These are phyloP conservation scores for Cyanistes caeruleus DNA, from an alignment of 2,113 vertebrate species.

Conservation along the genomic window DNA sequence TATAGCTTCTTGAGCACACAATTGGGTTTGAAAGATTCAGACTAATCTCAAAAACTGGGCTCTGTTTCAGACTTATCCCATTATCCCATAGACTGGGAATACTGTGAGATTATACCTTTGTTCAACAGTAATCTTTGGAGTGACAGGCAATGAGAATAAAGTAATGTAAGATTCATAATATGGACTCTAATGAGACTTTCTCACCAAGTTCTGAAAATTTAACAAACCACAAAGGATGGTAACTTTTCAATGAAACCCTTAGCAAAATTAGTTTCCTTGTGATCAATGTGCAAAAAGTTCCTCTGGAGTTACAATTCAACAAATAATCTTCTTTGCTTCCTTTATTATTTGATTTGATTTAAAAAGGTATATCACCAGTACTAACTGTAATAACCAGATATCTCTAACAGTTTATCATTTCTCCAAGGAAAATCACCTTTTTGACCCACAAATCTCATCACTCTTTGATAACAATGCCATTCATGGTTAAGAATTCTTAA, in stretches of 20 bases:
- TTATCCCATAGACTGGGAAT: neutral
- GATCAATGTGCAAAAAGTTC: neutral
- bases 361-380: neutral
- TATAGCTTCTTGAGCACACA: neutral
- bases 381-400: neutral
- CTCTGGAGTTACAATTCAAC: neutral
- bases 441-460: neutral
- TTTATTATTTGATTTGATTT: neutral
- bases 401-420: neutral
- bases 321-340: neutral
- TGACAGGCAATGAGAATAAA: neutral
- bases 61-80: neutral
- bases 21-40: neutral
- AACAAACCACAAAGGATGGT: neutral
- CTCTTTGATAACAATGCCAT: neutral
- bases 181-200: neutral
- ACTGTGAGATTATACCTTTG: neutral
- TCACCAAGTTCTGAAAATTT: neutral
- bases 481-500: neutral
- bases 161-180: neutral
- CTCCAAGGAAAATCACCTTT: neutral
- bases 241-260: neutral
- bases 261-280: neutral
- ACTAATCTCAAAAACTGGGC: neutral
- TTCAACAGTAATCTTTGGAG: neutral